Evolutionary conservation across 2,113 vertebrate species (phyloP).

Genomic region (Desmodus rotundus): DNA sequence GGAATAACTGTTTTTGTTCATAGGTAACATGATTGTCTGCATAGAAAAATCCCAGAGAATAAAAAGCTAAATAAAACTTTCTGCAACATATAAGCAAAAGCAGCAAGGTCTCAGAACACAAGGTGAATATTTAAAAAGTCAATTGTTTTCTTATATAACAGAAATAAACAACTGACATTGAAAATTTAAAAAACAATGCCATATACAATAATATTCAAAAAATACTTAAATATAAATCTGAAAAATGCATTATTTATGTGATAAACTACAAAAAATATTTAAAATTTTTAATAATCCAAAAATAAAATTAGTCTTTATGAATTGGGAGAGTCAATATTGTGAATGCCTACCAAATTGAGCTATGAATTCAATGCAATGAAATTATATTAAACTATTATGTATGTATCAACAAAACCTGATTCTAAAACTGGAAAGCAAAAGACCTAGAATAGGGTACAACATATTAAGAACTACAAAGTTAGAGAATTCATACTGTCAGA

Average conservation of each 20-base stretch:
- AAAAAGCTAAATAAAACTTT: neutral
- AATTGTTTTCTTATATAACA: neutral
- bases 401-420: neutral
- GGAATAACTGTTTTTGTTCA: neutral
- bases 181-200: neutral
- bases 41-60: neutral
- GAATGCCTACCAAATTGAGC: neutral
- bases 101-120: neutral
- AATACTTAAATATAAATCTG: neutral
- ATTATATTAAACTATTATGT: neutral
- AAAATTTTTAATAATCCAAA: neutral
- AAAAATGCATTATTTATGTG: neutral
- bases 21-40: neutral
- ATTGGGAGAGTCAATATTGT: neutral
- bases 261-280: neutral
- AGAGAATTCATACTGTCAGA: neutral
- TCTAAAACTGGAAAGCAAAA: neutral
- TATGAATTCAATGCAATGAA: neutral
- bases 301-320: neutral
- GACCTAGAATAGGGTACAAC: neutral
- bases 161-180: neutral
- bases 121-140: neutral
- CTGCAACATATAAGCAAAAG: neutral
- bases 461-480: neutral
- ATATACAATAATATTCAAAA: neutral